phyloP scores from a whole-genome alignment of 2,797 vertebrate genomes.

The Microctenopoma lineatum region DNA sequence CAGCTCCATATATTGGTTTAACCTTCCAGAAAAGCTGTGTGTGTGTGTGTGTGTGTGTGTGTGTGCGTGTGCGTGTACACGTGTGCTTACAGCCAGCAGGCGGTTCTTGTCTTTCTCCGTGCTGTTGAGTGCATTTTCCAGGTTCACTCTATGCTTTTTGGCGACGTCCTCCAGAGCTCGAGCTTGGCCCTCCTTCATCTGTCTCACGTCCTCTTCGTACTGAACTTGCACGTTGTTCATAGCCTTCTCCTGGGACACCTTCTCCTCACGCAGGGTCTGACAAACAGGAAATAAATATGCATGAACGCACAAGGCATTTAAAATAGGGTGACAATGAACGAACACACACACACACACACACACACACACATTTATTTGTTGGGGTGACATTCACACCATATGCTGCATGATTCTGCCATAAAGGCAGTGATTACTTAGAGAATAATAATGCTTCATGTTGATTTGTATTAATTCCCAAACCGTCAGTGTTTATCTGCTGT shows the following conservation, averaged over 20 bases:
- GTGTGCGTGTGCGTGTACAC: not conserved
- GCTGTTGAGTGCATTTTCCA: constrained; percentile 88
- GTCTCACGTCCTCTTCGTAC: constrained; percentile 90
- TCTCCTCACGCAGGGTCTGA: constrained; percentile 93
- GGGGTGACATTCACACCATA: constrained; percentile 35
- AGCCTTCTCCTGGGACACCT: constrained; percentile 91
- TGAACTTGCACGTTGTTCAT: constrained; percentile 86
- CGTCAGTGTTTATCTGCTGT: constrained; percentile 1
- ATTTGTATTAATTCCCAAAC: constrained; percentile 3
- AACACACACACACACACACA: not conserved
- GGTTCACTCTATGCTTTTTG: constrained; percentile 90
- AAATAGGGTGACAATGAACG: constrained; percentile 11
- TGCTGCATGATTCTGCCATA: constrained; percentile 42
- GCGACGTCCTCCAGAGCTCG: constrained; percentile 91
- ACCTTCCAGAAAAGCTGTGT: not conserved
- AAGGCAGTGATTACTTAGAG: constrained; percentile 31
- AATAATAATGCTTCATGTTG: constrained; percentile 22
- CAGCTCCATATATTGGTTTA: not conserved
- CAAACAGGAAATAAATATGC: not conserved
- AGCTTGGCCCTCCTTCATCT: constrained; percentile 91
- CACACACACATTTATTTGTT: not conserved
- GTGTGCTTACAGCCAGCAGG: constrained; percentile 87
- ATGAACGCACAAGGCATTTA: not conserved
- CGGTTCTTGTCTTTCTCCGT: constrained; percentile 92
- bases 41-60: not conserved